Conservation (phyloP, 2,888 invertebrate species). For the Helobdella robusta region DNA sequence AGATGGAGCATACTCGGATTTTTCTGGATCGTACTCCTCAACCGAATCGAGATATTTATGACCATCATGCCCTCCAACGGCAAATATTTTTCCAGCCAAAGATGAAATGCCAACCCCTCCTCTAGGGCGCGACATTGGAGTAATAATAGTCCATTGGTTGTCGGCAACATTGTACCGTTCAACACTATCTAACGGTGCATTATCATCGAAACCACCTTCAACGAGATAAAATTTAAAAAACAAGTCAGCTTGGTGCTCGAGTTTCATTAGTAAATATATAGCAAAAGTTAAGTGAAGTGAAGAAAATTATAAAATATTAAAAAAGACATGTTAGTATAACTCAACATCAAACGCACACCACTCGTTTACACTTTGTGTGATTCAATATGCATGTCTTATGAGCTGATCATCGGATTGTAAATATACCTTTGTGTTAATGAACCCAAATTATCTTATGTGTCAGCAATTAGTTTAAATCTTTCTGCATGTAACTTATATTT, state of each 20-base stretch:
- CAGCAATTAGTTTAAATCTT: too few species aligned
- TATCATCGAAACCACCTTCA: conserved; percentile 53
- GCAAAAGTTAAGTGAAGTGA: too few species aligned
- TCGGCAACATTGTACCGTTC: conserved; percentile 48
- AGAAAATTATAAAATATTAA: background rate
- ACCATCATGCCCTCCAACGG: conserved; percentile 54
- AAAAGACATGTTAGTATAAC: background rate
- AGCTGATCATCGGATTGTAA: too few species aligned
- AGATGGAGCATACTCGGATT: conserved; percentile 43
- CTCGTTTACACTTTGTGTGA: too few species aligned
- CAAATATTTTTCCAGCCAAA: conserved; percentile 48
- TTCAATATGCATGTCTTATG: too few species aligned
- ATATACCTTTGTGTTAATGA: too few species aligned
- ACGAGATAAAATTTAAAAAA: background rate
- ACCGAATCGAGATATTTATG: conserved; percentile 51
- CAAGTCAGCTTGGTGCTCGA: background rate
- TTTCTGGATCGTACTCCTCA: conserved; percentile 51
- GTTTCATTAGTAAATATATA: background rate
- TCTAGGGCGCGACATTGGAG: conserved; percentile 46
- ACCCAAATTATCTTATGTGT: too few species aligned
- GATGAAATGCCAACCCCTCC: conserved; percentile 50
- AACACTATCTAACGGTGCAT: conserved; percentile 50
- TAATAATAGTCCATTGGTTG: conserved; percentile 46
- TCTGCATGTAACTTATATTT: too few species aligned
- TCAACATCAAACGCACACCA: too few species aligned